A percentile compares a stretch with the other conserved stretches of the same genome.
These are phyloP conservation scores for Acleris sparsana DNA, from an alignment of 2,888 invertebrate species.

Conservation along the genomic window DNA sequence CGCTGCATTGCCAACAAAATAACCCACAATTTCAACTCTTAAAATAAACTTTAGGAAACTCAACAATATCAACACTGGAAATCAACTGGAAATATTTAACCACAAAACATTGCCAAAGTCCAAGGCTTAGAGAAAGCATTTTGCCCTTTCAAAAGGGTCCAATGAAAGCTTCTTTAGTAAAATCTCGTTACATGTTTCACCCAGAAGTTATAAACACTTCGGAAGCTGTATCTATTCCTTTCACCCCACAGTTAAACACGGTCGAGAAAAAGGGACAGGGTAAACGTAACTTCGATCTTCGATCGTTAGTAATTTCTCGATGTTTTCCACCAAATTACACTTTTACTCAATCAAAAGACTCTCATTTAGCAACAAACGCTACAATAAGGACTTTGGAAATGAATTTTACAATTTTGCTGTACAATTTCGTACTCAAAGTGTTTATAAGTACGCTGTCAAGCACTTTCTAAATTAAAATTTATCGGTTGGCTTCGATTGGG, in stretches of 20 bases:
- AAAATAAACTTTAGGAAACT: slow-evolving; percentile 11
- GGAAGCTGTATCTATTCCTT: too few relatives aligned
- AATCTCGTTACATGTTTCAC: slow-evolving; percentile 2
- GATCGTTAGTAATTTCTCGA: not conserved
- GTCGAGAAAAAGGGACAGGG: too few relatives aligned
- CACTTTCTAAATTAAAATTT: too few relatives aligned
- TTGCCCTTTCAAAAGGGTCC: slow-evolving; percentile 20
- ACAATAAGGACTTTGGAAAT: slow-evolving; percentile 1
- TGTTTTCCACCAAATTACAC: slow-evolving; percentile 27
- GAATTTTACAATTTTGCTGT: slow-evolving; percentile 7
- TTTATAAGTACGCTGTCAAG: not conserved
- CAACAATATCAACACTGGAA: slow-evolving; percentile 13
- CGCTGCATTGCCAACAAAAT: too few relatives aligned
- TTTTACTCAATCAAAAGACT: slow-evolving; percentile 20
- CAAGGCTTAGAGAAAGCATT: slow-evolving; percentile 18
- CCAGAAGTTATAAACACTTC: too few relatives aligned
- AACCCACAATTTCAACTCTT: not conserved
- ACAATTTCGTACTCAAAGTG: slow-evolving; percentile 3
- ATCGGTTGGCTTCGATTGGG: too few relatives aligned
- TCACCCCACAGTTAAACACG: too few relatives aligned
- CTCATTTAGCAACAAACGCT: slow-evolving; percentile 17
- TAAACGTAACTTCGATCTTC: too few relatives aligned
- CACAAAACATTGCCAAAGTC: slow-evolving; percentile 27
- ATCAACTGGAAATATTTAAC: slow-evolving; percentile 12
- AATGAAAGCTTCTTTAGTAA: slow-evolving; percentile 19